Evolutionary conservation across 1,140 invertebrate species (phyloP), one percentile per base, ranked within the genome.

Genomic region (Maconellicoccus hirsutus): DNA sequence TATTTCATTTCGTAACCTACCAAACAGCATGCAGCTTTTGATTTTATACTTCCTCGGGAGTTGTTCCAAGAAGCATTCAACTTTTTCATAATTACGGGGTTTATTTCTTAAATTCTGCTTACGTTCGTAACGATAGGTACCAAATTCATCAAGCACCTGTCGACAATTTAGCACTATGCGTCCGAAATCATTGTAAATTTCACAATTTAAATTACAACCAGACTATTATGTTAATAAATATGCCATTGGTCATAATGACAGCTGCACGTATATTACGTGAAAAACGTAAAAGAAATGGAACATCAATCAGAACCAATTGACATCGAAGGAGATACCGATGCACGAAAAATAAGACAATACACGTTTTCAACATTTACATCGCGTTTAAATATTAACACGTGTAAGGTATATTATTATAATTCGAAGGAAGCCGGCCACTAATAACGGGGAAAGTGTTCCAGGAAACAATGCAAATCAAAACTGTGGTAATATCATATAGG

Each of bases 391-490:
- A 52, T 52, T 52, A 52, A 52, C 42, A 16, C 42, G 16, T 52
- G 42, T 52, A 52, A 52, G 3, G 42, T 52, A 52, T 52, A 52
- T 52, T 52, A 52, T 52, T 52, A 52, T 52, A 52, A 52, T 52
- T 52, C 16, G 42, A 52, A 52, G 42, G 42, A 52, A 52, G n/a
- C 6, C 42, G 42, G 42, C 6, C 42, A 4, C 42, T 52, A 52
- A 52, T 52, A 52, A 52, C 42, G 42, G 42, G 42, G 42, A 52
- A 52, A 52, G 42, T 52, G 42, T 52, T 52, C 42, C 42, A 14
- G 42, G 42, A 52, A 52, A 52, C 42, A 52, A 52, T 52, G 42
- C 42, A 52, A 52, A 52, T 52, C 42, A 52, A 52, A 52, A 52
- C 42, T 6, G 42, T 19, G 42, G 42, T 52, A 52, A 16, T 52